Evolutionary conservation across 1,140 invertebrate species (phyloP).

Genomic region (Pogonognathellus flavescens): DNA sequence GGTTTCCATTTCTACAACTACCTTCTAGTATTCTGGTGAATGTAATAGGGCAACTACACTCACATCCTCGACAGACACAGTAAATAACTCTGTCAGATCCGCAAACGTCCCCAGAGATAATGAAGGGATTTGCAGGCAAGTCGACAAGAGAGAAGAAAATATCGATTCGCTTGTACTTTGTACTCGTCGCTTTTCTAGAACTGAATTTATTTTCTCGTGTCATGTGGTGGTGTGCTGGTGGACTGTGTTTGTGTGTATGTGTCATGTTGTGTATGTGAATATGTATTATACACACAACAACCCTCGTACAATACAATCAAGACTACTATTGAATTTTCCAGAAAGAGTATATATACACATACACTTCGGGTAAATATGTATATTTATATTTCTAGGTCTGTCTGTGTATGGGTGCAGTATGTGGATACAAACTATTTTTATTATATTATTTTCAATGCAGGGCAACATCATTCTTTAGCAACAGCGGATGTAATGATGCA

Average conservation of each 20-base stretch:
- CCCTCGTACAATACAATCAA: background rate
- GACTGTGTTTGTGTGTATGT: too few species aligned
- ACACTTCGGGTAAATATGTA: too few species aligned
- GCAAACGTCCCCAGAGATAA: slow-evolving; percentile 26
- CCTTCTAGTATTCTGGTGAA: background rate
- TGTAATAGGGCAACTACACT: background rate
- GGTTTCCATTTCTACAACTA: background rate
- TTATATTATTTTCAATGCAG: too few species aligned
- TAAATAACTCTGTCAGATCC: slow-evolving; percentile 36
- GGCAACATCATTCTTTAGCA: too few species aligned
- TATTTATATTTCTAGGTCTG: too few species aligned
- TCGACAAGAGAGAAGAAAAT: slow-evolving; percentile 16
- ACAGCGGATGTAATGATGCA: too few species aligned
- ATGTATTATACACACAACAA: background rate
- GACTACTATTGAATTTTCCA: slow-evolving; percentile 69
- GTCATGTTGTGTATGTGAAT: too few species aligned
- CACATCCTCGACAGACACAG: background rate
- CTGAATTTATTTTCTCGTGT: background rate
- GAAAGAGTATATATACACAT: too few species aligned
- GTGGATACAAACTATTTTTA: too few species aligned
- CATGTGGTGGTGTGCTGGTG: too few species aligned
- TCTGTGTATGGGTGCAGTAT: too few species aligned
- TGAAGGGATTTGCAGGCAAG: slow-evolving; percentile 16
- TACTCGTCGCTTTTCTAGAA: slow-evolving; percentile 9
- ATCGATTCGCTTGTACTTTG: slow-evolving; percentile 15